phyloP scores from a whole-genome alignment of 23 tunicate species.

The Styela clava region DNA sequence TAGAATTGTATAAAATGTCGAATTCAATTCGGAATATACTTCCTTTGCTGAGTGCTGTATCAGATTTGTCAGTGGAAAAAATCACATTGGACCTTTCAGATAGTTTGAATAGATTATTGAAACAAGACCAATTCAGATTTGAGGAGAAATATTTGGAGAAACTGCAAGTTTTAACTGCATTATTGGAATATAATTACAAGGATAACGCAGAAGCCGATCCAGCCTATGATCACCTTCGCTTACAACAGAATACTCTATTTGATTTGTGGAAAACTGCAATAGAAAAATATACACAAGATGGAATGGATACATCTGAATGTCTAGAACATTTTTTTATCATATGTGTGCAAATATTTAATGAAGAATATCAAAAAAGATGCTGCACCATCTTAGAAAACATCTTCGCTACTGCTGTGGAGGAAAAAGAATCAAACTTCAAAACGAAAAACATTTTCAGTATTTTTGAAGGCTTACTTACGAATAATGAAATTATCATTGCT shows the following conservation, averaged over 20 bases:
- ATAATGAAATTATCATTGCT: neutral
- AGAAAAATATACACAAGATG: neutral
- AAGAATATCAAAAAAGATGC: neutral
- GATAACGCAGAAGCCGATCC: neutral
- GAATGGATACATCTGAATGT: neutral
- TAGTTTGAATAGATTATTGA: no score
- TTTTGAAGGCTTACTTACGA: neutral
- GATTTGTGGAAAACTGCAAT: neutral
- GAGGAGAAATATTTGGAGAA: neutral
- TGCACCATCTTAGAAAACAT: neutral
- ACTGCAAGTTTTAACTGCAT: neutral
- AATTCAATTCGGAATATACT: no score
- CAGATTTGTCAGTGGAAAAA: no score
- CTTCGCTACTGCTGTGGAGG: neutral
- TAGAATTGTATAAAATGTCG: no score
- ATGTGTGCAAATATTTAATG: neutral
- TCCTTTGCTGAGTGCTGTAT: no score
- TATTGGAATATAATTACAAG: neutral
- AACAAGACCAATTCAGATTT: no score
- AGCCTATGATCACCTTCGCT: neutral
- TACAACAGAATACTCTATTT: neutral
- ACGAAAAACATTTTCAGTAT: neutral
- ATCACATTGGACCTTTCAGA: no score
- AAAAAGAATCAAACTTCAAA: neutral
- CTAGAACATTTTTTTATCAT: neutral